phyloP scores from a whole-genome alignment of 2,888 invertebrate genomes.

The Ophonus ardosiacus region DNA sequence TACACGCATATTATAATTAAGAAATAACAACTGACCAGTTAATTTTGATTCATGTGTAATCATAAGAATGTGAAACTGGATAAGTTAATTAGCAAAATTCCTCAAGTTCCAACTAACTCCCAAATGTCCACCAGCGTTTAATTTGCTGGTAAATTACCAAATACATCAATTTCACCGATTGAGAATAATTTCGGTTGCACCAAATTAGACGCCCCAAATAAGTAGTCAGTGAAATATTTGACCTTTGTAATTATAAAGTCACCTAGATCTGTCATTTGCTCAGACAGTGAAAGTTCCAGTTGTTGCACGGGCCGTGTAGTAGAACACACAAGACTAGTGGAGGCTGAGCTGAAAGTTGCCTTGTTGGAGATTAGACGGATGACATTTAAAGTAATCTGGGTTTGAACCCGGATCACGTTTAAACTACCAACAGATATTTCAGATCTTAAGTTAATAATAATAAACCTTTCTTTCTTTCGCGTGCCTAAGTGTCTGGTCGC shows the following conservation, averaged over 20 bases:
- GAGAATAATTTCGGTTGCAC: conserved; percentile 32
- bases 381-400: conserved; percentile 34
- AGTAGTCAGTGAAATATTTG: conserved; percentile 41
- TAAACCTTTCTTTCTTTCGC: too few species aligned
- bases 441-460: too few species aligned
- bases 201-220: conserved; percentile 50
- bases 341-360: conserved; percentile 4
- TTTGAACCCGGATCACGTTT: background rate
- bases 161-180: conserved; percentile 41
- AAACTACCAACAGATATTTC: background rate
- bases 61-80: background rate
- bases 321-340: background rate
- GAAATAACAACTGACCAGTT: background rate
- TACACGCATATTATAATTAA: too few species aligned
- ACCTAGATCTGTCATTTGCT: conserved; percentile 60
- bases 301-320: conserved; percentile 7
- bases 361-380: conserved; percentile 11
- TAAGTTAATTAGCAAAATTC: conserved; percentile 29
- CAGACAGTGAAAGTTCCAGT: conserved; percentile 56
- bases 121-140: conserved; percentile 9
- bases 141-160: conserved; percentile 34
- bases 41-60: too few species aligned
- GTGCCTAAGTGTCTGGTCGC: too few species aligned
- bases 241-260: conserved; percentile 61
- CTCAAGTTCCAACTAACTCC: background rate